Conservation (phyloP, 2,888 invertebrate species). For the Heliconius sara region DNA sequence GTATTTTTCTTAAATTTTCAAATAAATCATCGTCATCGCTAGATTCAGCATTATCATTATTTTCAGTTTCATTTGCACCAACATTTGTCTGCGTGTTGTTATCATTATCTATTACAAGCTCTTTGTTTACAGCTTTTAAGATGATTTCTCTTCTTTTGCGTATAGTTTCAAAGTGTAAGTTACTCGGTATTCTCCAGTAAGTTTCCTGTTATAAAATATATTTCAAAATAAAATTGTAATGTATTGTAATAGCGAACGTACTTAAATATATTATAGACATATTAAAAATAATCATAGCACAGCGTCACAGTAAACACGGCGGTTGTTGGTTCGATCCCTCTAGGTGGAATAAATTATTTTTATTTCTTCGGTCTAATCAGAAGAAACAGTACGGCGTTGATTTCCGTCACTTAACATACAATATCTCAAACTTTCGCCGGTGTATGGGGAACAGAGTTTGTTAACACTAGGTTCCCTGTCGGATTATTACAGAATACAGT, state of each 20-base stretch:
- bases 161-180: conserved; percentile 82
- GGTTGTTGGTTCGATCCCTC: too few relatives aligned
- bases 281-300: too few relatives aligned
- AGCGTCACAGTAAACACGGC: too few relatives aligned
- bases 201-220: conserved; percentile 83
- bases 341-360: too few relatives aligned
- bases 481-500: neutral
- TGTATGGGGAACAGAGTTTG: too few relatives aligned
- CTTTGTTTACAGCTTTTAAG: conserved; percentile 82
- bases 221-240: neutral
- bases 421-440: neutral
- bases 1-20: conserved; percentile 71
- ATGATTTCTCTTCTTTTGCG: conserved; percentile 83
- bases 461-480: too few relatives aligned
- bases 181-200: conserved; percentile 93
- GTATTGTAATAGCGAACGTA: neutral
- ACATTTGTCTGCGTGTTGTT: conserved; percentile 35
- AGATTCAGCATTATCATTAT: conserved; percentile 44
- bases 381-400: too few relatives aligned
- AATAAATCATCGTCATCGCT: conserved; percentile 71
- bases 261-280: neutral
- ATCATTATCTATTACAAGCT: conserved; percentile 64
- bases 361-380: too few relatives aligned
- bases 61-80: conserved; percentile 36
- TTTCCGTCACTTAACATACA: neutral